Conservation (phyloP, 2,797 vertebrate species). For the Lophius americanus region DNA sequence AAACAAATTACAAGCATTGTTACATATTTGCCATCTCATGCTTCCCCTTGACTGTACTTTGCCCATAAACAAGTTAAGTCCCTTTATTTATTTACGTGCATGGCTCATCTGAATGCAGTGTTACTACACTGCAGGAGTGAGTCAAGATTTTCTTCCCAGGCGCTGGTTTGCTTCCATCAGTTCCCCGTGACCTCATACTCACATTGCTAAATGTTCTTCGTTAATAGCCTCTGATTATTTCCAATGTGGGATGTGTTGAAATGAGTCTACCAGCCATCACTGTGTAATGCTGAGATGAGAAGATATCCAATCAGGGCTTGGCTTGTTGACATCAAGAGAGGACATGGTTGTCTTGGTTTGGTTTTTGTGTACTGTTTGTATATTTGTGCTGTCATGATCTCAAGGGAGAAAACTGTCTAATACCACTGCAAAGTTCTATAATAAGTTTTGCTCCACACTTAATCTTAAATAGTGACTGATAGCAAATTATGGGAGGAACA, state of each 20-base stretch:
- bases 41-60: constrained; percentile 37
- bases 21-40: constrained; percentile 44
- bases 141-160: constrained; percentile 24
- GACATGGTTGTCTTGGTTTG: constrained; percentile 40
- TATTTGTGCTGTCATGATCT: constrained; percentile 39
- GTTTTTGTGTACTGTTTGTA: constrained; percentile 33
- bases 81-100: constrained; percentile 39
- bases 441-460: constrained; percentile 22
- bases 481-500: constrained; percentile 29
- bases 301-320: constrained; percentile 35
- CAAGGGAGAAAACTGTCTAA: constrained; percentile 47
- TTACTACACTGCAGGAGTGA: constrained; percentile 32
- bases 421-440: constrained; percentile 40
- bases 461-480: constrained; percentile 26
- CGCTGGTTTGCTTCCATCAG: constrained; percentile 27
- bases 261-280: constrained; percentile 34
- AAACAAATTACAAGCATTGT: constrained; percentile 62
- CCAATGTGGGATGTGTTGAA: constrained; percentile 44
- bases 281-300: constrained; percentile 21
- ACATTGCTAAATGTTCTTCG: constrained; percentile 29
- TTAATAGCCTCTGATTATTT: constrained; percentile 52
- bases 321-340: constrained; percentile 38
- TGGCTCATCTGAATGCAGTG: constrained; percentile 34
- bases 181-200: constrained; percentile 32
- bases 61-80: constrained; percentile 42